Evolutionary conservation across 2,113 vertebrate species (phyloP), one percentile per base, ranked within the genome.

Genomic region (Pungitius pungitius): DNA sequence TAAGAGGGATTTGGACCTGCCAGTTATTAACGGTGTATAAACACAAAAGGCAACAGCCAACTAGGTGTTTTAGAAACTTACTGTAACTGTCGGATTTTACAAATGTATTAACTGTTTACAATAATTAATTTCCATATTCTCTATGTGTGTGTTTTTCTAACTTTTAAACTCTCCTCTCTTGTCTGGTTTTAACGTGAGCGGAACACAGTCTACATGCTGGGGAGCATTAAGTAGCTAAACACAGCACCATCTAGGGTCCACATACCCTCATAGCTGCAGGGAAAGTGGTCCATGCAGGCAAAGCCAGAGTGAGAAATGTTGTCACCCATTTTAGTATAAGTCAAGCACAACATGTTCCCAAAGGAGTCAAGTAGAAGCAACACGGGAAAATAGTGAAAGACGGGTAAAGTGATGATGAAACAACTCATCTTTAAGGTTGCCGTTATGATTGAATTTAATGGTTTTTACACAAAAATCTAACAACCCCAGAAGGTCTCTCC

Each of bases 161-260:
- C 65, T 17, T 65, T 62, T 8, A 72, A 69, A 0, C 12, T 8
- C 12, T 45, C 1, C 30, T 72, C 11, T 40, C 15, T 52, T 35
- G 17, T 75, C 42, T 67, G 69, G 52, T 42, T 75, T 54, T 1
- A 9, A 57, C 33, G 17, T 40, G n/a, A 63, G 35, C 37, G 18
- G 27, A 3, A n/a, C 13, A 40, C 43, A 49, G 57, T 13, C 22
- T 71, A 22, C 26, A 57, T 58, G 58, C 68, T 49, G 2, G 10
- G 12, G 43, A 30, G 3, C 27, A 45, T 15, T 13, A 26, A 66
- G 22, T 18, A n/a, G 64, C 67, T 76, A n/a, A 74, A 78, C 84
- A 82, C 80, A 88, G 88, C 87, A 26, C 89, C 91, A 87, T 88
- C 91, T 90, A 90, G 85, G 20, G 91, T n/a, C 59, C 63, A 76